Evolutionary conservation across 2,113 vertebrate species (phyloP).

Genomic region (Dasyornis broadbenti): DNA sequence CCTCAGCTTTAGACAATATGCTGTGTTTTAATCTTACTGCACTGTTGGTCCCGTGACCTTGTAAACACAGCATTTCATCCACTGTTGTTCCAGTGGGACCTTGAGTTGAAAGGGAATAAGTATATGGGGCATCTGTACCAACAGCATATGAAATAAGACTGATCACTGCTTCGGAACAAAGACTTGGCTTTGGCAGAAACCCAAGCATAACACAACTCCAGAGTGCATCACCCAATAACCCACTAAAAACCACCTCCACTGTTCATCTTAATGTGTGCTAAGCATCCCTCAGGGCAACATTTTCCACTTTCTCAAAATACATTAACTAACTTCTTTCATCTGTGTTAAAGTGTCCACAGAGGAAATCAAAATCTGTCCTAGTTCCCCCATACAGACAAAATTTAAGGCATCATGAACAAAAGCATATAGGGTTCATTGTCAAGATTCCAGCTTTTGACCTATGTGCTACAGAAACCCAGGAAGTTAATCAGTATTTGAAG

Average conservation of each 20-base stretch:
- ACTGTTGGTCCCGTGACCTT: not conserved
- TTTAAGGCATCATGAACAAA: not conserved
- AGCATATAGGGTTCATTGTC: not conserved
- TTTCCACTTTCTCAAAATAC: not conserved
- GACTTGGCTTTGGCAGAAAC: not conserved
- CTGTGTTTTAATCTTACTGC: not conserved
- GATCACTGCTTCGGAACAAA: not conserved
- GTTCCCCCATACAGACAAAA: not conserved
- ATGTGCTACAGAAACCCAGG: not conserved
- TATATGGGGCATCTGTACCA: not conserved
- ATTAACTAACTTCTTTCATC: not conserved
- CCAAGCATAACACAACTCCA: not conserved
- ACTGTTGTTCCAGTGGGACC: not conserved
- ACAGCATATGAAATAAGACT: not conserved
- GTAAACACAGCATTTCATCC: not conserved
- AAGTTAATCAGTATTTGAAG: not conserved
- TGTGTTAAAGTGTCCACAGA: not conserved
- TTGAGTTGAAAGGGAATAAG: not conserved
- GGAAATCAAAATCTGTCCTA: not conserved
- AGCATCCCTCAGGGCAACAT: not conserved
- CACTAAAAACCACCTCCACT: not conserved
- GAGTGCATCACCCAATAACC: not conserved
- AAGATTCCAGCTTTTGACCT: not conserved
- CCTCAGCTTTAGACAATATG: not conserved
- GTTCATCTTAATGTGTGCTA: not conserved